Percentiles rank a stretch among this genome's conserved stretches.
phyloP scores from a whole-genome alignment of 2,797 vertebrate genomes.

The Euphonia xanthogaster region DNA sequence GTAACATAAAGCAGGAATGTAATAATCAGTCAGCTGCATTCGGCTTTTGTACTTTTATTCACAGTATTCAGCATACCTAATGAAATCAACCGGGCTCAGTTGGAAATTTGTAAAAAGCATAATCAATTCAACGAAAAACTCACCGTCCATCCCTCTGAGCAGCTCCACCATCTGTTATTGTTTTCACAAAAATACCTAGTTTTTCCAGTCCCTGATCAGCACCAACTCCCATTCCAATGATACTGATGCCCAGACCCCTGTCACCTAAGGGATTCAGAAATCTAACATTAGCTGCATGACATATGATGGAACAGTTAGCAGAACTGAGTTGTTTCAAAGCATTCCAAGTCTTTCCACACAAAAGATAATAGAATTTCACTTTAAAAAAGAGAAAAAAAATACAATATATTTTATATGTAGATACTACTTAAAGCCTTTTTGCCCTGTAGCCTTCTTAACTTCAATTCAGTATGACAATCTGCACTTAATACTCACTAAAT shows the following conservation, averaged over 20 bases:
- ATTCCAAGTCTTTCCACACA: neutral
- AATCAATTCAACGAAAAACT: conserved; percentile 42
- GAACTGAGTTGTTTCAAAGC: neutral
- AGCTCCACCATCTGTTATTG: conserved; percentile 89
- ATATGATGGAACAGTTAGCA: neutral
- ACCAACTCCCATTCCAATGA: conserved; percentile 94
- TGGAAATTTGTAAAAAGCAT: neutral
- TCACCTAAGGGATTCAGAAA: conserved; percentile 78
- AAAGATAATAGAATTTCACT: neutral
- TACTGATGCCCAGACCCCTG: conserved; percentile 92
- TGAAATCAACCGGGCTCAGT: neutral
- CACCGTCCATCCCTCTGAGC: conserved; percentile 89
- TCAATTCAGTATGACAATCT: neutral
- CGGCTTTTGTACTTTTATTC: neutral
- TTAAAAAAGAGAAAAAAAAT: neutral
- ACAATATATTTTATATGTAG: neutral
- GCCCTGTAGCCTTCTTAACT: neutral
- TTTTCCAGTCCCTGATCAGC: conserved; percentile 93
- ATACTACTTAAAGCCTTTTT: neutral
- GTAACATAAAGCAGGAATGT: neutral
- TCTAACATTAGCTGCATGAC: neutral
- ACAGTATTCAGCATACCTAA: neutral
- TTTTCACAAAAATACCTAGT: conserved; percentile 94
- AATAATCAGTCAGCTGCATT: neutral
- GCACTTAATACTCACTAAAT: neutral